Conservation (phyloP, 2,113 vertebrate genomes). For the Muntiacus reevesi region DNA sequence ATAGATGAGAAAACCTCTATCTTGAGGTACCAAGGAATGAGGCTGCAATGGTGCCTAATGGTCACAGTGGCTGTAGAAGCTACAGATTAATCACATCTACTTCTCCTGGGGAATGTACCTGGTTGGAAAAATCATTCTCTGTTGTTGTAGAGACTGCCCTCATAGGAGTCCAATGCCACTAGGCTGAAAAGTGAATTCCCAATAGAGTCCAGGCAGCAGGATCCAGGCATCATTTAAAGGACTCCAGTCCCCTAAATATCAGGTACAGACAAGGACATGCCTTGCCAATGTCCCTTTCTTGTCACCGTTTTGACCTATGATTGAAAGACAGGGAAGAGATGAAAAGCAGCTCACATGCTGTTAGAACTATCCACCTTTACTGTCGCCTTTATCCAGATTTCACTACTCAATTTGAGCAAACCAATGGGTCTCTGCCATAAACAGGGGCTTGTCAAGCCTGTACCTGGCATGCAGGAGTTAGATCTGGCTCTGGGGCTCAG, state of each 20-base stretch:
- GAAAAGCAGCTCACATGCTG: not conserved
- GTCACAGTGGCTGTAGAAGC: not conserved
- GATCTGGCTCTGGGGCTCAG: slow-evolving; percentile 57
- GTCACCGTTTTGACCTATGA: not conserved
- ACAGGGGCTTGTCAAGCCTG: not conserved
- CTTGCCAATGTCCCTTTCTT: not conserved
- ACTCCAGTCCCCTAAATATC: not conserved
- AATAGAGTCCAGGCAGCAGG: not conserved
- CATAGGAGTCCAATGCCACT: not conserved
- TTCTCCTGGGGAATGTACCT: not conserved
- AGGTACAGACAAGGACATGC: not conserved
- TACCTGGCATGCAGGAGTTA: slow-evolving; percentile 19
- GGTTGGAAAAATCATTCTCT: slow-evolving; percentile 23
- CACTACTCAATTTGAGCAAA: not conserved
- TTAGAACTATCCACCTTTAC: not conserved
- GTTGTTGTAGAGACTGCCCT: not conserved
- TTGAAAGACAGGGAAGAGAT: not conserved
- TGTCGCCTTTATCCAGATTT: not conserved
- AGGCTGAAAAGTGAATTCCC: not conserved
- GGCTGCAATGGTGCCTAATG: not conserved
- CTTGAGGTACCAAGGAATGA: not conserved
- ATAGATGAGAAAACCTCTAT: not conserved
- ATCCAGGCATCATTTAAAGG: not conserved
- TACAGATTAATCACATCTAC: not conserved
- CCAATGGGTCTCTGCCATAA: not conserved